Evolutionary conservation across 2,888 invertebrate genomes (phyloP), one percentile per base, ranked within the genome.

Genomic region (Polyommatus icarus): DNA sequence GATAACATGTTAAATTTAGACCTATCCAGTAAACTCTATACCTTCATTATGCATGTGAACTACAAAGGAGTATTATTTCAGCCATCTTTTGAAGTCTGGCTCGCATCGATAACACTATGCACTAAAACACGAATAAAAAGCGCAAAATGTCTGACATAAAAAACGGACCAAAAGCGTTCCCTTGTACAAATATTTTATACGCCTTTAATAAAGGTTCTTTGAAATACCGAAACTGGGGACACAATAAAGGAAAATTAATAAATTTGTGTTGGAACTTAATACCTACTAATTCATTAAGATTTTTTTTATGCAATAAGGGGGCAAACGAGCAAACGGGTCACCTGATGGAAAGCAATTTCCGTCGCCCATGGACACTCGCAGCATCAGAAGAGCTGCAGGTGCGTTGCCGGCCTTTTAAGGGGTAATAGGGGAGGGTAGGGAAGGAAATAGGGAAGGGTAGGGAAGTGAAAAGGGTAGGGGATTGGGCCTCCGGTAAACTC

Each of bases 31-130:
- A 10, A 46, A 46, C 46, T 46, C 18, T 5, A 12, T 24, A 61
- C 61, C 29, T 29, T 12, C 3, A 67, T 15, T 18, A 32, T 67
- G 67, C 29, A 6, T 7, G 15, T 32, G 67, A 67, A 29, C 29
- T 29, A 29, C 29, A 67, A 67, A 67, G 67, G 67, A 32, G 15
- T 67, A 67, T 67, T 67, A 67, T 67, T 67, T 67, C 67, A 67
- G 67, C 67, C 67, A 29, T 67, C 67, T 67, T 67, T 67, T 67
- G 67, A 67, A 12, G 59, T 20, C 20, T 67, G 29, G 67, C 29
- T 12, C 20, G 18, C 61, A 29, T 29, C 67, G 67, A 67, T 67
- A 67, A 32, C 29, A 32, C 67, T 29, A 24, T 24, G 67, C 67
- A 29, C 29, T 67, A 29, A 67, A 67, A 32, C 18, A 15, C 67